A percentile compares a stretch with the other conserved stretches of the same genome.
Conservation (phyloP, 2,113 vertebrate genomes). For the Phalacrocorax brasilianus region DNA sequence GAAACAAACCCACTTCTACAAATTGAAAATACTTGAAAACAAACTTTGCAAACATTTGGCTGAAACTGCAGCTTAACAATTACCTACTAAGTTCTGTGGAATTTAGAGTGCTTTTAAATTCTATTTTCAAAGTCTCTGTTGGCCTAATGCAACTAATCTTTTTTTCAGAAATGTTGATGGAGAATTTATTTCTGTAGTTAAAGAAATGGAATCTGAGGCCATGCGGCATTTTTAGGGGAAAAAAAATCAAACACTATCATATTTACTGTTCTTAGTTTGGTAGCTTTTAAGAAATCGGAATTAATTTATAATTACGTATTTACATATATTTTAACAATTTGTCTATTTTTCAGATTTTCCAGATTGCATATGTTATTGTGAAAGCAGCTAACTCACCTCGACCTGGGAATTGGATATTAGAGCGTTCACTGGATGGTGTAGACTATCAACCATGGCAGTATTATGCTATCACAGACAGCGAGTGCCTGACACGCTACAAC, state of each 20-base stretch:
- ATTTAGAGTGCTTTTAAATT: background rate
- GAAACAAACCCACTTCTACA: background rate
- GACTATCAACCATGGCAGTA: constrained; percentile 94
- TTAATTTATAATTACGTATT: background rate
- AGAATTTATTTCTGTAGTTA: background rate
- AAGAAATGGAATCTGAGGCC: background rate
- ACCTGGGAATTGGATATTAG: constrained; percentile 95
- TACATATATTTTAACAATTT: background rate
- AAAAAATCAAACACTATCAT: background rate
- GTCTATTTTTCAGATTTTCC: constrained; percentile 83
- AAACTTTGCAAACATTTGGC: background rate
- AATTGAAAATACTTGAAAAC: background rate
- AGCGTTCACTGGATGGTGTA: constrained; percentile 87
- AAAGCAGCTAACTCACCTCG: constrained; percentile 96
- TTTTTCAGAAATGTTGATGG: background rate
- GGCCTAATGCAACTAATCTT: background rate
- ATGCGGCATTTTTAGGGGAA: background rate
- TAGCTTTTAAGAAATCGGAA: background rate
- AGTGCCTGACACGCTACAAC: constrained; percentile 91
- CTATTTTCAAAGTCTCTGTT: background rate
- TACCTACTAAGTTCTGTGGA: background rate
- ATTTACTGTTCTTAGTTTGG: background rate
- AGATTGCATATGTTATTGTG: constrained; percentile 93
- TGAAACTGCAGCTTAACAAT: background rate
- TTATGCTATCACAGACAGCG: constrained; percentile 90